These are phyloP conservation scores for Petaurus breviceps DNA, from an alignment of 2,113 vertebrate genomes.

Conservation along the genomic window DNA sequence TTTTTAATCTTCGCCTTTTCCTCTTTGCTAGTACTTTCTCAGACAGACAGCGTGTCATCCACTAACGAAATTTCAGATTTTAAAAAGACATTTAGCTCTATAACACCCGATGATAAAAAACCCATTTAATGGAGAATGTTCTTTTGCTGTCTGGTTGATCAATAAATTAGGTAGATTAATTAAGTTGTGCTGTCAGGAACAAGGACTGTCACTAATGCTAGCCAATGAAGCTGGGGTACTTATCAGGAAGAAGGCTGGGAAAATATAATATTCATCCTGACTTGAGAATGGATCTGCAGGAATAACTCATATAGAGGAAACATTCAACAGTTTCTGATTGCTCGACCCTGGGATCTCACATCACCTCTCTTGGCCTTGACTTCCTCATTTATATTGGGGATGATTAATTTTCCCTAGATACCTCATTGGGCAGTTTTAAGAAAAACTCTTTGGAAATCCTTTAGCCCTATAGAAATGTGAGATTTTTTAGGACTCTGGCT, in stretches of 20 bases:
- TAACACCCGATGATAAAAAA: constrained; percentile 84
- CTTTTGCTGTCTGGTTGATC: constrained; percentile 80
- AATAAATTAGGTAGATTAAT: constrained; percentile 88
- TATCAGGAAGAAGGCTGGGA: constrained; percentile 79
- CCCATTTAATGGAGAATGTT: constrained; percentile 78
- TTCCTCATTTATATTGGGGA: neutral
- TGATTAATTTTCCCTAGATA: neutral
- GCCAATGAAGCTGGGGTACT: constrained; percentile 70
- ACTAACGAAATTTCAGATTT: constrained; percentile 83
- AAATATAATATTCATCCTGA: constrained; percentile 75
- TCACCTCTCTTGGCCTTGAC: neutral
- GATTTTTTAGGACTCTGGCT: neutral
- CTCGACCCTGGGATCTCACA: neutral
- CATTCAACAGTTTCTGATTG: constrained; percentile 37
- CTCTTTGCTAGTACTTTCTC: constrained; percentile 71
- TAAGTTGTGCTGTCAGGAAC: constrained; percentile 80
- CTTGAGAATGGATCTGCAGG: constrained; percentile 80
- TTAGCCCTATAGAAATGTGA: neutral
- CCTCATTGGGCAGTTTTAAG: neutral
- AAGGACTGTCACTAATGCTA: constrained; percentile 79
- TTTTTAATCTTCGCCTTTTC: constrained; percentile 77
- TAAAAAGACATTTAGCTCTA: constrained; percentile 80
- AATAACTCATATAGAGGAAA: constrained; percentile 58
- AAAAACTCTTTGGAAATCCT: neutral
- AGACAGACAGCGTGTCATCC: constrained; percentile 78